Evolutionary conservation across 2,113 vertebrate genomes (phyloP), one percentile per base, ranked within the genome.

Genomic region (Ondatra zibethicus): DNA sequence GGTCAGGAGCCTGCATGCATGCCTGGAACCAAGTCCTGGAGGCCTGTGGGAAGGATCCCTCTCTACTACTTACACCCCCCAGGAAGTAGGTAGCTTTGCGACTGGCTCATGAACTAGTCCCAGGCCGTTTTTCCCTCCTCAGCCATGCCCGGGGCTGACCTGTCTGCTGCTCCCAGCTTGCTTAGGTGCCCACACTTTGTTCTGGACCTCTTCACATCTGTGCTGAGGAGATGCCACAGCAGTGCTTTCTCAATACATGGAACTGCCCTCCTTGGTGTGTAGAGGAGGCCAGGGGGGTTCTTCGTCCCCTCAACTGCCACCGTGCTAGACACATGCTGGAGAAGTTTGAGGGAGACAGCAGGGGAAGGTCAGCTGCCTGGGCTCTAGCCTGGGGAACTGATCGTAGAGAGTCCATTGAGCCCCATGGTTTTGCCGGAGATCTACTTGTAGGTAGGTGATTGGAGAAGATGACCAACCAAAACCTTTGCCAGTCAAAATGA

Each of bases 231-330:
- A 47, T 95, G 97, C 96, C 94, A 92, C 93, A 94, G 27, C 88
- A 72, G 89, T 96, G 94, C 97, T 98, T 98, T 98, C 97, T 98
- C 85, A 84, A 96, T 96, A 97, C 94, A 96, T 91, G 97, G 21
- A 63, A 29, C 89, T 95, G 88, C 58, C 95, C 97, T 92, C 93
- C 89, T 97, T 47, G 31, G 29, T 0, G 0, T 21, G 13, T 7
- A 1, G 2, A 4, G 19, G 1, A 4, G 84, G 29, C 4, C 3
- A 45, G 13, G 50, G 36, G 9, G 36, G 23, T 9, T 29, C 21
- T 58, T 10, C 45, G 7, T 21, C 42, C 45, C 50, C 23, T 19
- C 65, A 31, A 5, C 19, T 1, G 11, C n/a, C 25, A n/a, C 55
- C 63, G 19, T 7, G 1, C 47, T 25, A 39, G 50, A 25, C 8